Percentiles rank a stretch among this genome's conserved stretches.
Conservation (phyloP, 1,140 invertebrate genomes). For the Drosophila nebulosa region DNA sequence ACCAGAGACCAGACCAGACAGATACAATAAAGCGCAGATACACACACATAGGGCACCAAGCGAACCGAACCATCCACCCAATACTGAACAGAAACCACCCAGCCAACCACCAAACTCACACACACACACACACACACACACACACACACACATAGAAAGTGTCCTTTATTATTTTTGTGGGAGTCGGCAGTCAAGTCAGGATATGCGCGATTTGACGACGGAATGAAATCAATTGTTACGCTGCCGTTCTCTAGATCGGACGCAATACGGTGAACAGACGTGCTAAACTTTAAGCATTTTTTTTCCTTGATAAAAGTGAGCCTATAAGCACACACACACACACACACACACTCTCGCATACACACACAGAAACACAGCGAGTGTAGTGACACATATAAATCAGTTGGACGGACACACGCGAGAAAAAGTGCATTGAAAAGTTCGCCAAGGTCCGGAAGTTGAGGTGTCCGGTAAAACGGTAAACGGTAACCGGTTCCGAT, state of each 20-base stretch:
- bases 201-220: constrained; percentile 81
- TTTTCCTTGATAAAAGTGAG: constrained; percentile 54
- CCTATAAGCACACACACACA: constrained; percentile 33
- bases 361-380: not conserved
- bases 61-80: constrained; percentile 34
- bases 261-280: constrained; percentile 71
- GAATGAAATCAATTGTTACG: constrained; percentile 81
- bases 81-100: not conserved
- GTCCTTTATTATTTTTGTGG: constrained; percentile 9
- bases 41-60: constrained; percentile 18
- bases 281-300: constrained; percentile 32
- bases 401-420: constrained; percentile 55
- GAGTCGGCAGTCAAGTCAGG: constrained; percentile 55
- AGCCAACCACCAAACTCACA: constrained; percentile 44
- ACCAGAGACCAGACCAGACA: constrained; percentile 45
- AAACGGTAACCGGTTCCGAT: constrained; percentile 82
- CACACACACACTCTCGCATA: constrained; percentile 5
- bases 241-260: constrained; percentile 81
- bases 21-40: constrained; percentile 46
- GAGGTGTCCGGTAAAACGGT: constrained; percentile 81
- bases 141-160: constrained; percentile 10
- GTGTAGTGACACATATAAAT: constrained; percentile 65
- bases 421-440: constrained; percentile 72
- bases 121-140: constrained; percentile 30
- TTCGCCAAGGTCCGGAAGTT: constrained; percentile 71